These are phyloP conservation scores for Procapra przewalskii DNA, from an alignment of 2,113 vertebrate genomes.

Conservation along the genomic window DNA sequence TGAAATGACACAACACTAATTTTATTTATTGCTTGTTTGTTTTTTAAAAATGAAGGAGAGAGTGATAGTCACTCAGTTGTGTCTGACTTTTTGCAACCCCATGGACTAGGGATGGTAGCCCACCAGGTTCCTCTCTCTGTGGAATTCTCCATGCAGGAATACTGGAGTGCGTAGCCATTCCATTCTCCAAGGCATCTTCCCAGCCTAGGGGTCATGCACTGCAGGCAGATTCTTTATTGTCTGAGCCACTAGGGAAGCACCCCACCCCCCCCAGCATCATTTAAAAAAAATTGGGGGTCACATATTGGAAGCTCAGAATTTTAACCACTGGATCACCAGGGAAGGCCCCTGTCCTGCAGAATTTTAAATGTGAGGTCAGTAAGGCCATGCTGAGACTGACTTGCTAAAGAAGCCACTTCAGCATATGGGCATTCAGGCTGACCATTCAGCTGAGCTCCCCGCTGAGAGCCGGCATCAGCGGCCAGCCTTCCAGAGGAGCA, in stretches of 20 bases:
- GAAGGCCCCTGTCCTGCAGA: not conserved
- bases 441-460: not conserved
- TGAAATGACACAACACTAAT: not conserved
- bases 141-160: not conserved
- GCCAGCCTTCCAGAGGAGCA: not conserved
- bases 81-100: not conserved
- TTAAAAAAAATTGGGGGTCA: accelerated
- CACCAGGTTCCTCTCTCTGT: not conserved
- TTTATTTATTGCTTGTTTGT: not conserved
- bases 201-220: not conserved
- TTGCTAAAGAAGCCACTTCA: not conserved
- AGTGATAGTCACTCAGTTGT: not conserved
- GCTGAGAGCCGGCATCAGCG: accelerated
- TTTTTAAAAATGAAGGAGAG: not conserved
- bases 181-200: not conserved
- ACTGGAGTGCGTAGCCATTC: not conserved
- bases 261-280: not conserved
- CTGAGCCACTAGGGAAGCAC: not conserved
- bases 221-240: not conserved
- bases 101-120: not conserved
- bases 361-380: not conserved
- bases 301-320: not conserved
- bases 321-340: not conserved
- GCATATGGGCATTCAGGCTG: not conserved
- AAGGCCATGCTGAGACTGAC: not conserved